Evolutionary conservation across 2,888 invertebrate species (phyloP).

Genomic region (Pilophorus perplexus): DNA sequence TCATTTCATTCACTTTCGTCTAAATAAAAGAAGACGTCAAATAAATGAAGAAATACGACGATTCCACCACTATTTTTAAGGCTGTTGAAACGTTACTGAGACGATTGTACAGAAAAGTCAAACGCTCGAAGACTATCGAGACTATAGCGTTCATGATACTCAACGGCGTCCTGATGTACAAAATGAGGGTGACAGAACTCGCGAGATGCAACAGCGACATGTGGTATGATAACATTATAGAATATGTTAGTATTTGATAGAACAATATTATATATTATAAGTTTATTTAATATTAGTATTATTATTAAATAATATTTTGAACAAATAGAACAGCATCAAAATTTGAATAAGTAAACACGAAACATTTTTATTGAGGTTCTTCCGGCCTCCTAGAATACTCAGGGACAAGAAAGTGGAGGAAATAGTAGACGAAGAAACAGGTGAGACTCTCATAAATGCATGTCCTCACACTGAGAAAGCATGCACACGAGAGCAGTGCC

Average conservation of each 20-base stretch:
- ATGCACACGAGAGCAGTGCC: conserved; percentile 1
- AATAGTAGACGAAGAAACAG: not conserved
- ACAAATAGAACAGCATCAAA: not conserved
- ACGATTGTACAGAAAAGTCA: conserved; percentile 6
- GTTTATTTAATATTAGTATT: no score
- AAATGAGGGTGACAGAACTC: conserved; percentile 10
- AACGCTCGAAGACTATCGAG: not conserved
- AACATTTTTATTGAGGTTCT: not conserved
- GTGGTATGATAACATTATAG: conserved; percentile 11
- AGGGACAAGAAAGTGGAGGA: not conserved
- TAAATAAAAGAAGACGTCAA: no score
- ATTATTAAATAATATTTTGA: no score
- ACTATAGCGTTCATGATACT: conserved; percentile 15
- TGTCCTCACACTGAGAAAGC: conserved; percentile 14
- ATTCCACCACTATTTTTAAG: not conserved
- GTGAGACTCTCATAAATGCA: conserved; percentile 8
- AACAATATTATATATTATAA: no score
- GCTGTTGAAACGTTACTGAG: conserved; percentile 21
- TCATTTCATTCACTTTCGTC: no score
- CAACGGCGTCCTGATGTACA: conserved; percentile 29
- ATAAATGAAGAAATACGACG: no score
- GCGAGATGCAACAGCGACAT: not conserved
- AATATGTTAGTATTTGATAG: no score
- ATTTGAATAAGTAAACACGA: not conserved
- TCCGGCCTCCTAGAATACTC: conserved; percentile 1